A percentile compares a stretch with the other conserved stretches of the same genome.
These are phyloP conservation scores for Nephrocerus scutellatus DNA, from an alignment of 2,888 invertebrate species.

Conservation along the genomic window DNA sequence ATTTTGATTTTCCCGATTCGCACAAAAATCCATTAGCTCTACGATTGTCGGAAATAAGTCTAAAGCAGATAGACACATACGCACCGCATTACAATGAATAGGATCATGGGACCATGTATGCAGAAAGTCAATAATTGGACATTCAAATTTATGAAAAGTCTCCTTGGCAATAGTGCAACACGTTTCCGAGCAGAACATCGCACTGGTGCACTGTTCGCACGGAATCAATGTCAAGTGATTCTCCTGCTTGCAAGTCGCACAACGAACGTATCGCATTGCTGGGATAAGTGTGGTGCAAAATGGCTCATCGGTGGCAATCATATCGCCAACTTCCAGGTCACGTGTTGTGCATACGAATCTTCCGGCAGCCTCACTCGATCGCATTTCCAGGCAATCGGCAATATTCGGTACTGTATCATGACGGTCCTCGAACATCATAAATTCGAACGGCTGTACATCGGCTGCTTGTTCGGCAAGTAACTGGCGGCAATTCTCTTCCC, in stretches of 20 bases:
- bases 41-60: constrained; percentile 44
- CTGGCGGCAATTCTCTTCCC: constrained; percentile 52
- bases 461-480: constrained; percentile 31
- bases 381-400: constrained; percentile 56
- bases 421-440: constrained; percentile 36
- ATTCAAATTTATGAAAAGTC: constrained; percentile 71
- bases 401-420: constrained; percentile 55
- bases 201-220: constrained; percentile 43
- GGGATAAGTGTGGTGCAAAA: constrained; percentile 54
- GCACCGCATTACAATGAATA: constrained; percentile 62
- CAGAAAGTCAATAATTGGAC: constrained; percentile 59
- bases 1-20: constrained; percentile 40
- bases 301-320: constrained; percentile 70
- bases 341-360: constrained; percentile 63
- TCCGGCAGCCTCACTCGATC: constrained; percentile 56
- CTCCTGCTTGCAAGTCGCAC: constrained; percentile 44
- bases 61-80: constrained; percentile 53
- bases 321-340: constrained; percentile 65
- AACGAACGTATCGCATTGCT: constrained; percentile 44
- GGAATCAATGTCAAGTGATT: constrained; percentile 43
- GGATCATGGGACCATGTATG: constrained; percentile 58
- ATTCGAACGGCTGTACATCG: constrained; percentile 35
- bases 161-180: constrained; percentile 53
- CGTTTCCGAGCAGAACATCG: constrained; percentile 44
- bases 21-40: constrained; percentile 41